These are phyloP conservation scores for Tetramorium simillimum DNA, from an alignment of 1,140 invertebrate species.

Conservation along the genomic window DNA sequence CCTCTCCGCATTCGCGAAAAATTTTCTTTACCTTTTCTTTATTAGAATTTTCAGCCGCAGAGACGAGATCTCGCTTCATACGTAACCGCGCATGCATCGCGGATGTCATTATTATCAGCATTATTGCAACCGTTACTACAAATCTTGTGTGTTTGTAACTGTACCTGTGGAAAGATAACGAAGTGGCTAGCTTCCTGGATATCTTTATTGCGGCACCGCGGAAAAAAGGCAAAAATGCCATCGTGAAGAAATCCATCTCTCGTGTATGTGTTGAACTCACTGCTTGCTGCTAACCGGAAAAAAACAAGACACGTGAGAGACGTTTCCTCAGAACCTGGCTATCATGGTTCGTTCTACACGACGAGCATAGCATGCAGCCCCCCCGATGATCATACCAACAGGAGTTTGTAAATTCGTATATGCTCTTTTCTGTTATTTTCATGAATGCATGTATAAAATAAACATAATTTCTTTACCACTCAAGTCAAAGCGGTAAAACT, in stretches of 20 bases:
- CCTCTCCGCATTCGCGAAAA: no score
- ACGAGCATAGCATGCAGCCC: constrained; percentile 1
- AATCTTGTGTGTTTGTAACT: constrained; percentile 36
- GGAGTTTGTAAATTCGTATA: constrained; percentile 17
- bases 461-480: not conserved
- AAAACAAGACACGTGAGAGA: constrained; percentile 45
- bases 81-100: constrained; percentile 10
- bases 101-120: constrained; percentile 53
- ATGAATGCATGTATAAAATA: not conserved
- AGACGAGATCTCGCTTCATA: not conserved
- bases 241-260: constrained; percentile 49
- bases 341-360: constrained; percentile 25
- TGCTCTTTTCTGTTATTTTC: not conserved
- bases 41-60: not conserved
- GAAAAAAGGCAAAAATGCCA: constrained; percentile 36
- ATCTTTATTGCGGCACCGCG: constrained; percentile 41
- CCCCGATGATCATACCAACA: not conserved
- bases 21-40: not conserved
- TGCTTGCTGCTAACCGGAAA: not conserved
- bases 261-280: constrained; percentile 3
- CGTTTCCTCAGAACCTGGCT: constrained; percentile 46
- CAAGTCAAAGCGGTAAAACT: not conserved
- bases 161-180: constrained; percentile 55
- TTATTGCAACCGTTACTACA: constrained; percentile 51
- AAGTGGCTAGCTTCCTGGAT: constrained; percentile 49